A percentile compares a stretch with the other conserved stretches of the same genome.
Evolutionary conservation across 1,140 invertebrate genomes (phyloP).

Genomic region (Temnothorax curvispinosus): DNA sequence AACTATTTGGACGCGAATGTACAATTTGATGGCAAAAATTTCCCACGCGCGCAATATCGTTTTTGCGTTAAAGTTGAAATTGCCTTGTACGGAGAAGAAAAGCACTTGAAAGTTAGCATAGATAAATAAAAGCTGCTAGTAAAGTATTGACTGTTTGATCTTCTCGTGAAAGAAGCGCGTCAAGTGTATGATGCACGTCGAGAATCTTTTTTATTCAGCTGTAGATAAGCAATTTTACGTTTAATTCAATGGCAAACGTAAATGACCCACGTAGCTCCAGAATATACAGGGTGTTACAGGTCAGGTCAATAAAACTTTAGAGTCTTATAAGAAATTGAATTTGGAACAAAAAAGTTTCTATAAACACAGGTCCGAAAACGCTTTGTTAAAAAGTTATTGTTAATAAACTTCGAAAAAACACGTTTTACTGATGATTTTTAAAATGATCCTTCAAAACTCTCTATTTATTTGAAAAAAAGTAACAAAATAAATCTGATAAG

Average conservation of each 20-base stretch:
- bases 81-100: neutral
- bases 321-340: too few relatives aligned
- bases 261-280: neutral
- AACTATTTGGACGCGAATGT: constrained; percentile 19
- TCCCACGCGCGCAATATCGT: neutral
- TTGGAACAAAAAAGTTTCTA: too few relatives aligned
- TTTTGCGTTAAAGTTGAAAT: neutral
- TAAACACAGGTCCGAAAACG: too few relatives aligned
- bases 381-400: too few relatives aligned
- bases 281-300: too few relatives aligned
- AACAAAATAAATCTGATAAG: too few relatives aligned
- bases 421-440: too few relatives aligned
- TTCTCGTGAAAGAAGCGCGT: neutral
- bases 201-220: neutral
- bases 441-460: too few relatives aligned
- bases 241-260: neutral
- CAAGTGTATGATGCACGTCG: neutral
- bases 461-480: too few relatives aligned
- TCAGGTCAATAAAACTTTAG: too few relatives aligned
- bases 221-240: constrained; percentile 5
- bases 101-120: neutral
- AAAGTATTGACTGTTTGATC: neutral
- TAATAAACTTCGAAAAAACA: too few relatives aligned
- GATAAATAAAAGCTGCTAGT: neutral
- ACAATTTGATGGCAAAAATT: neutral